Evolutionary conservation across 1,140 invertebrate species (phyloP), one percentile per base, ranked within the genome.

Genomic region (Zaprionus taronus): DNA sequence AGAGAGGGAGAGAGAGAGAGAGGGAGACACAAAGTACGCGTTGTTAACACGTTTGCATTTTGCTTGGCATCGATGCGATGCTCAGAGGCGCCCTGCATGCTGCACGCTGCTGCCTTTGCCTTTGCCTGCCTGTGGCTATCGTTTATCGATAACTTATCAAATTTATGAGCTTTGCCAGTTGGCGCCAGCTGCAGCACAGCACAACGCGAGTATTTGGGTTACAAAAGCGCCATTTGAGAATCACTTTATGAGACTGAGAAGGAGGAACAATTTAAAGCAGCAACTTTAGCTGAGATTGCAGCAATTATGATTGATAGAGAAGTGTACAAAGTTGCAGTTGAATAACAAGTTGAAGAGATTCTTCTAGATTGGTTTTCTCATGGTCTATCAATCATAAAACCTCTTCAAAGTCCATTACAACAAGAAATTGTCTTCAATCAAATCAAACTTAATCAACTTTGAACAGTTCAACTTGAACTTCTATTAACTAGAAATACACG

Each of bases 21-120:
- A 63, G 31, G 66, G 51, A 73, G 61, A 77, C 74, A 79, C 68
- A 76, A 81, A 87, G 81, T 87, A 76, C 71, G 71, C 74, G 84
- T 87, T 87, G 84, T 87, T 87, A 87, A 87, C 84, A 89, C 84
- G 84, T 89, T 89, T 79, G 84, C 84, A 89, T 89, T 89, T 90
- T 84, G 78, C 78, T 66, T 49, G 49, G 71, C 66, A 78, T 65
- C 36, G 68, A 38, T 60, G 60, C 47, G 9, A 17, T 17, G 47
- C 47, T 20, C 47, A 17, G 47, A 34, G 31, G 31, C 9, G 31
- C 31, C 31, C 31, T 34, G 31, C 7, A 34, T 11, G 31, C 31
- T 34, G 31, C 63, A 49, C 51, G 71, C 31, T 47, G 41, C 53
- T 61, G 38, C 41, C 31, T 34, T 20, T 20, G 20, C 20, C 20